phyloP scores from a whole-genome alignment of 1,140 invertebrate species.

The Artemia franciscana region DNA sequence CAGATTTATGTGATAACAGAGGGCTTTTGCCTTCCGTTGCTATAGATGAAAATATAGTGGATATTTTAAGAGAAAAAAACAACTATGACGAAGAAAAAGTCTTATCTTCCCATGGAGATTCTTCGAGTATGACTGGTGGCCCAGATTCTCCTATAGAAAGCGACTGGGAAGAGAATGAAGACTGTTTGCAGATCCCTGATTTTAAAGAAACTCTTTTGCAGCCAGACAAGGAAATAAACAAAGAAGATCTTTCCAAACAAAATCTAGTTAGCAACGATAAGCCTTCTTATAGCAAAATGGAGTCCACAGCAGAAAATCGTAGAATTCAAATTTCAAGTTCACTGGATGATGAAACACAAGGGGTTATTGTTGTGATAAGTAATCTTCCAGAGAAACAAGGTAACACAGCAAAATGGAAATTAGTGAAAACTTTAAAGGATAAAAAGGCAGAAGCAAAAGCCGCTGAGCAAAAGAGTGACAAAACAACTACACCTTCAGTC shows the following conservation, averaged over 20 bases:
- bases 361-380: slow-evolving; percentile 17
- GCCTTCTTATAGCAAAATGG: background rate
- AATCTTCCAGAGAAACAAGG: slow-evolving; percentile 29
- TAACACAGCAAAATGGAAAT: slow-evolving; percentile 34
- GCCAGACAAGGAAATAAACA: slow-evolving; percentile 17
- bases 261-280: background rate
- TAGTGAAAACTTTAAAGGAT: slow-evolving; percentile 65
- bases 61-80: too few relatives aligned
- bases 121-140: slow-evolving; percentile 60
- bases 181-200: slow-evolving; percentile 12
- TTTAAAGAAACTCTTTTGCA: slow-evolving; percentile 12
- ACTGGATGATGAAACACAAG: slow-evolving; percentile 15
- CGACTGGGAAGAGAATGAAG: slow-evolving; percentile 40
- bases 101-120: slow-evolving; percentile 14
- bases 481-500: background rate
- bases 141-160: slow-evolving; percentile 54
- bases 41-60: too few relatives aligned
- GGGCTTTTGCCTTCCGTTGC: background rate
- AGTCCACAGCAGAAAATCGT: background rate
- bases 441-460: slow-evolving; percentile 57
- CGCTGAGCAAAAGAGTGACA: slow-evolving; percentile 5
- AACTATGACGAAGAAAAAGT: background rate
- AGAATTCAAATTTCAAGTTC: slow-evolving; percentile 16
- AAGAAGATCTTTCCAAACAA: background rate
- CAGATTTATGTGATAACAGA: background rate